Evolutionary conservation across 2,797 vertebrate genomes (phyloP).

Genomic region (Octomys mimax): DNA sequence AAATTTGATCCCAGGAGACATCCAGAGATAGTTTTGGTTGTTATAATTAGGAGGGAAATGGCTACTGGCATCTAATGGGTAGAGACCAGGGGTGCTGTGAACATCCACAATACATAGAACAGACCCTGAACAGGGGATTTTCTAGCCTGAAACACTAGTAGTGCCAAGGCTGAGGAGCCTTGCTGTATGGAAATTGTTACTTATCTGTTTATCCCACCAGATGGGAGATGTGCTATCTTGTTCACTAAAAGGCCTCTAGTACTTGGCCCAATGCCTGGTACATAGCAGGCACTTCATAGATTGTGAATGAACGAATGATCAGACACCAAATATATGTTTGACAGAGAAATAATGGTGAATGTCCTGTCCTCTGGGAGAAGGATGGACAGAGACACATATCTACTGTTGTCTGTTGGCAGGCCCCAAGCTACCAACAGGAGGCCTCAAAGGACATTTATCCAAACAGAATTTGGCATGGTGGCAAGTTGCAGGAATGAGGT

Average conservation of each 20-base stretch:
- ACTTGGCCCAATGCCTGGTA: not conserved
- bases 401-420: not conserved
- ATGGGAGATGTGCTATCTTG: not conserved
- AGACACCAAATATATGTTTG: not conserved
- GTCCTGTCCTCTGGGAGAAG: not conserved
- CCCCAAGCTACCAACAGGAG: not conserved
- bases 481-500: not conserved
- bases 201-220: not conserved
- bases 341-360: not conserved
- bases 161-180: not conserved
- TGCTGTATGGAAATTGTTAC: not conserved
- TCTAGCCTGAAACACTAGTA: not conserved
- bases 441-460: not conserved
- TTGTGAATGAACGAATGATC: constrained; percentile 9
- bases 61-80: not conserved
- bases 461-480: constrained; percentile 2
- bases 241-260: not conserved
- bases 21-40: not conserved
- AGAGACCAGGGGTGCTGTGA: not conserved
- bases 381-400: not conserved
- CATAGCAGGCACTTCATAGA: not conserved
- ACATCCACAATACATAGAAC: not conserved
- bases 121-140: not conserved
- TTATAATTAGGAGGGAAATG: not conserved
- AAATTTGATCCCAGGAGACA: not conserved